Evolutionary conservation across 2,113 vertebrate genomes (phyloP).

Genomic region (Tringa solitaria): DNA sequence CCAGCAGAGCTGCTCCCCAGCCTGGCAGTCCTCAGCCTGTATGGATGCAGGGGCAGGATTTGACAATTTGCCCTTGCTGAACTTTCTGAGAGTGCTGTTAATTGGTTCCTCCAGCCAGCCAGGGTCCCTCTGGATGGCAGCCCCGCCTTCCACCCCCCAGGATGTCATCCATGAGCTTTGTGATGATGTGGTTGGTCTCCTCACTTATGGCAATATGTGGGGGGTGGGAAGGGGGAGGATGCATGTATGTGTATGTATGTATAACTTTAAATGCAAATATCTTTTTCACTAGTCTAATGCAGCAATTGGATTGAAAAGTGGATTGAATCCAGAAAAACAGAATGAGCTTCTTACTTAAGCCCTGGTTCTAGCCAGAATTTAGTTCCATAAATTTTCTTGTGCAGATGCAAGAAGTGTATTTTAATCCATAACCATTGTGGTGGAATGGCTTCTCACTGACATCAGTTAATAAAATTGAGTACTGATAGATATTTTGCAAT

Average conservation of each 20-base stretch:
- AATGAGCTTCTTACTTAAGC: background rate
- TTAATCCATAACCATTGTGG: background rate
- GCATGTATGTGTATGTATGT: accelerated
- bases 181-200: background rate
- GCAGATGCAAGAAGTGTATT: background rate
- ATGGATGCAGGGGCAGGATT: background rate
- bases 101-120: background rate
- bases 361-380: background rate
- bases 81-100: background rate
- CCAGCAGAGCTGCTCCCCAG: background rate
- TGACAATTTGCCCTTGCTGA: background rate
- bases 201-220: background rate
- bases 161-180: background rate
- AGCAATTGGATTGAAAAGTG: background rate
- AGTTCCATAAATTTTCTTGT: background rate
- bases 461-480: background rate
- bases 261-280: background rate
- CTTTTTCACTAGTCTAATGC: background rate
- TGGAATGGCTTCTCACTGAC: background rate
- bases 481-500: background rate
- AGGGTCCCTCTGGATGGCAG: background rate
- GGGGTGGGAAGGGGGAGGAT: too few relatives aligned
- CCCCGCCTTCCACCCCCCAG: background rate
- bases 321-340: background rate
- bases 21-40: background rate